Evolutionary conservation across 2,797 vertebrate species (phyloP).

Genomic region (Margarornis squamiger): DNA sequence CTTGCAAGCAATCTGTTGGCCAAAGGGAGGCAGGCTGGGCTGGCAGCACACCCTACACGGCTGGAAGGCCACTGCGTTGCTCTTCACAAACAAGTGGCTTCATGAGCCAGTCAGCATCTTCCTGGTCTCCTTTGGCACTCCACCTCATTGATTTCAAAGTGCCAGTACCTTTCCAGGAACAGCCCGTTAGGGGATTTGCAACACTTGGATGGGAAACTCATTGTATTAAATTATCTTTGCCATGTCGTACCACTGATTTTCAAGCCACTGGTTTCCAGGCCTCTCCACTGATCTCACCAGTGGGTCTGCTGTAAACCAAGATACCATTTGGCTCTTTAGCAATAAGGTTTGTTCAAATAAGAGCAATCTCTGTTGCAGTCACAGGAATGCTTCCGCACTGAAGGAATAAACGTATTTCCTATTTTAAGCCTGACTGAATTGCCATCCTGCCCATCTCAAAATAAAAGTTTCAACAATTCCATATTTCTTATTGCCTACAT

Average conservation of each 20-base stretch:
- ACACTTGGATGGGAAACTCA: neutral
- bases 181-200: neutral
- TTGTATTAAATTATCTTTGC: neutral
- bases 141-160: neutral
- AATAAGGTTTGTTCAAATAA: neutral
- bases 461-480: conserved; percentile 41
- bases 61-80: neutral
- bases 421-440: conserved; percentile 39
- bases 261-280: neutral
- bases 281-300: neutral
- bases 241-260: neutral
- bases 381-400: neutral
- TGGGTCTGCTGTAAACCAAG: neutral
- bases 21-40: neutral
- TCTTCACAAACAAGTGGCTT: neutral
- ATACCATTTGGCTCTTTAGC: neutral
- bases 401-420: neutral
- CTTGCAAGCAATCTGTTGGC: neutral
- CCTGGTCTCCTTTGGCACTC: fast-evolving
- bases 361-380: neutral
- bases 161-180: neutral
- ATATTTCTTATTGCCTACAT: conserved; percentile 16
- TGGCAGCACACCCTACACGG: neutral
- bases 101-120: neutral
- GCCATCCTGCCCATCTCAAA: conserved; percentile 3